Conservation (phyloP, 2,888 invertebrate genomes). For the Cantharis nigra region DNA sequence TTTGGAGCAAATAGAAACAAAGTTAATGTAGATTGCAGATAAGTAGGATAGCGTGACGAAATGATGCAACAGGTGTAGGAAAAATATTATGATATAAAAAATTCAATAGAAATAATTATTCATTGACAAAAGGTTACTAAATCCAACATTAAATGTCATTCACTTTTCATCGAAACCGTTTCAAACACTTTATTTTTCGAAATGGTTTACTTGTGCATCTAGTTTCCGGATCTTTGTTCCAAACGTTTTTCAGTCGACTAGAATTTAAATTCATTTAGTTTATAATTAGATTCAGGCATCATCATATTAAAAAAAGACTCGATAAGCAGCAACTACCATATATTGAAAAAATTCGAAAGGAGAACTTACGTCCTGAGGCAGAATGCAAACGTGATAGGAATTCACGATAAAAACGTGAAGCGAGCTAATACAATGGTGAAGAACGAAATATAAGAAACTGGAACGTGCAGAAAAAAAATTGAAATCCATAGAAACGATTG, state of each 20-base stretch:
- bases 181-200: neutral
- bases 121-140: neutral
- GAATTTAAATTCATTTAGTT: neutral
- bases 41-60: constrained; percentile 7
- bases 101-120: neutral
- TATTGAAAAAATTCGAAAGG: neutral
- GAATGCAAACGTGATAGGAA: neutral
- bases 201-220: neutral
- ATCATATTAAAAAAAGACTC: neutral
- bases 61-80: constrained; percentile 19
- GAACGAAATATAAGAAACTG: neutral
- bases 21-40: constrained; percentile 13
- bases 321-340: neutral
- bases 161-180: neutral
- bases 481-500: neutral
- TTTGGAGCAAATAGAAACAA: constrained; percentile 23
- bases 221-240: neutral
- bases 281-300: neutral
- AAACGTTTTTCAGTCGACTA: neutral
- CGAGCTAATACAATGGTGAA: neutral
- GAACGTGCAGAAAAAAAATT: neutral
- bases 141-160: neutral
- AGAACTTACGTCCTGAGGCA: neutral
- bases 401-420: neutral
- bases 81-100: neutral